Base-by-base conservation (phyloP, 37 sponge, comb jelly and placozoan species). In the Mnemiopsis leidyi region DNA sequence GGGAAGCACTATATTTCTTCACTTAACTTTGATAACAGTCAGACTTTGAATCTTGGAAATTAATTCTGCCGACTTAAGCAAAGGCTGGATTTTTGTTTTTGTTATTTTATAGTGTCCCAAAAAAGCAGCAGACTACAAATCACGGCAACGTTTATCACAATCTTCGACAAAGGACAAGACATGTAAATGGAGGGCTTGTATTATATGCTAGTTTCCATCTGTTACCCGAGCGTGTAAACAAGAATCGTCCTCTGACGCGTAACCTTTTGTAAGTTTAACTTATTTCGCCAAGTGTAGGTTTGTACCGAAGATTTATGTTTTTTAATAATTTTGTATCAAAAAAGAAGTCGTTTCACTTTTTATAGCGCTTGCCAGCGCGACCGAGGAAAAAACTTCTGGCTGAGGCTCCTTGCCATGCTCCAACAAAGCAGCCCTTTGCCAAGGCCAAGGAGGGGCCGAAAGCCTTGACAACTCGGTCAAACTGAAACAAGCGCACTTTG, bases 41-140 rank as follows among this genome's bases (percentile, higher is more conserved):
- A 77, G 79, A 77, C 18, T 77, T 77, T 77, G 79, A 77, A 77
- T 77, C 32, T 48, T 48, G 13, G 61, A 48, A 32, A 77, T 77
- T 77, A 77, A 77, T 77, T 77, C 79, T 77, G 79, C 79, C 79
- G 32, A 77, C 36, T 77, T 31, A 85, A 85, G 90, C 90, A 85
- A 85, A 38, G 90, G 90, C 90, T 85, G 90, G 90, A 40, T 85
- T 85, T 85, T 85, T 79, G 82, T 79, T 79, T 34, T 79, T 77
- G 79, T 77, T 77, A 77, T 77, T 77, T 77, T 77, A 77, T 34
- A 32, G 79, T 32, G 33, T 31, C 79, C 79, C 32, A 31, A 77
- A 77, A 77, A 31, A 71, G 73, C 23, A 25, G 36, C 20, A 13
- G 32, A 26, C 18, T 20, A 77, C 26, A 32, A 77, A 32, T 77